Evolutionary conservation across 2,888 invertebrate genomes (phyloP), one percentile per base, ranked within the genome.

Genomic region (Dynastes tityus): DNA sequence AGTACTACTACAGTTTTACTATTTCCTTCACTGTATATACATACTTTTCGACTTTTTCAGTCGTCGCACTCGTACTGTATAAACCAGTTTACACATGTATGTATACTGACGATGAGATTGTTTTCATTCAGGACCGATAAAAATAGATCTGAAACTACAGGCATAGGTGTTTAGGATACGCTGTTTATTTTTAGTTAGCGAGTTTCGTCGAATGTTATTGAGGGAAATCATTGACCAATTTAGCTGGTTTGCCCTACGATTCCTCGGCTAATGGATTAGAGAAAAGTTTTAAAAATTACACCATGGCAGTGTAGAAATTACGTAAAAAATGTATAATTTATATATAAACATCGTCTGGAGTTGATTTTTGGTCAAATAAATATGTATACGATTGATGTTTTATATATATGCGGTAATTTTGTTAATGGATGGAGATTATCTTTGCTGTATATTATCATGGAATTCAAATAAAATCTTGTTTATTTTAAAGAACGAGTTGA

Each of bases 121-220:
- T 68, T 68, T 68, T 68, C 68, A 68, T 68, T 68, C 68, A 51
- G 9, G 22, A 68, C 6, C 51, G 68, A 51, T 68, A 51, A 68
- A 68, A 68, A 68, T 68, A 68, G 68, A 49, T 27, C 51, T 68
- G 22, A 51, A 68, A 68, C 68, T 68, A 68, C 68, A 51, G 11
- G 29, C 68, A 68, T 51, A 68, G 68, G 51, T 68, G 68, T 49
- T 22, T 68, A 68, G 29, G 45, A 67, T n/a, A 53, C 51, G 5
- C 27, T 68, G 68, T 51, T 68, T 68, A 68, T 68, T 68, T 68
- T 68, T 68, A 68, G 68, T 29, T 29, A 22, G 29, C 51, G 49
- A 49, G 27, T 68, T 51, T 68, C 51, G 68, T 51, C 51, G 51
- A 68, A 49, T 68, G 51, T 68, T 68, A 68, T 45, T 40, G 68